Conservation (phyloP, 2,113 vertebrate species). For the Varanus komodoensis region DNA sequence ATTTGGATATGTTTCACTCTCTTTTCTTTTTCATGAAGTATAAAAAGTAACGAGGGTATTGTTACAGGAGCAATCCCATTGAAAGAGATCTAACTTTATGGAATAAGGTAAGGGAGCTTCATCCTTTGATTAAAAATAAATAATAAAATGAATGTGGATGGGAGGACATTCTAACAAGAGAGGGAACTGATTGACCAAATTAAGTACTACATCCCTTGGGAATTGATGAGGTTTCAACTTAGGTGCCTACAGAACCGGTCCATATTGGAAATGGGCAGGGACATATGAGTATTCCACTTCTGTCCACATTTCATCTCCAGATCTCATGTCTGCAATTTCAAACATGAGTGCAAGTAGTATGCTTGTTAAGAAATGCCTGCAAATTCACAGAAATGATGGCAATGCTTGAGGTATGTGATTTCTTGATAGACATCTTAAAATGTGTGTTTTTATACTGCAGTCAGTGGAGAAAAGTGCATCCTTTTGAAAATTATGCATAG, state of each 20-base stretch:
- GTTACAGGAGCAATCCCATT: constrained; percentile 7
- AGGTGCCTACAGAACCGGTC: not conserved
- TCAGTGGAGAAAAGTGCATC: too few relatives aligned
- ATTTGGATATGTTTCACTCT: not conserved
- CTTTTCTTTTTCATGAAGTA: not conserved
- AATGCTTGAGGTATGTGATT: too few relatives aligned
- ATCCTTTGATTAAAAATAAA: constrained; percentile 4
- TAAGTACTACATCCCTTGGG: not conserved
- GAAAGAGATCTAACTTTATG: constrained; percentile 30
- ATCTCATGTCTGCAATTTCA: too few relatives aligned
- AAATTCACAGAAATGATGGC: too few relatives aligned
- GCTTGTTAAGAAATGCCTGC: too few relatives aligned
- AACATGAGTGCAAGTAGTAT: too few relatives aligned
- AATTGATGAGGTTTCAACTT: not conserved
- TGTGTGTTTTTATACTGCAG: too few relatives aligned
- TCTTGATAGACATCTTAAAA: too few relatives aligned
- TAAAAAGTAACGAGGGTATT: constrained; percentile 27
- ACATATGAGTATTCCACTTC: too few relatives aligned
- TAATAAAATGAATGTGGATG: constrained; percentile 27
- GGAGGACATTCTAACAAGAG: constrained; percentile 13
- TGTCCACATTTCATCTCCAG: too few relatives aligned
- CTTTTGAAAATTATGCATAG: too few relatives aligned
- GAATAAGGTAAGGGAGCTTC: not conserved
- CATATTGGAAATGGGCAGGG: not conserved
- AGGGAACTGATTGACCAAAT: not conserved